A percentile compares a stretch with the other conserved stretches of the same genome.
Evolutionary conservation across 2,113 vertebrate genomes (phyloP).

Genomic region (Petrocephalus zakoni): DNA sequence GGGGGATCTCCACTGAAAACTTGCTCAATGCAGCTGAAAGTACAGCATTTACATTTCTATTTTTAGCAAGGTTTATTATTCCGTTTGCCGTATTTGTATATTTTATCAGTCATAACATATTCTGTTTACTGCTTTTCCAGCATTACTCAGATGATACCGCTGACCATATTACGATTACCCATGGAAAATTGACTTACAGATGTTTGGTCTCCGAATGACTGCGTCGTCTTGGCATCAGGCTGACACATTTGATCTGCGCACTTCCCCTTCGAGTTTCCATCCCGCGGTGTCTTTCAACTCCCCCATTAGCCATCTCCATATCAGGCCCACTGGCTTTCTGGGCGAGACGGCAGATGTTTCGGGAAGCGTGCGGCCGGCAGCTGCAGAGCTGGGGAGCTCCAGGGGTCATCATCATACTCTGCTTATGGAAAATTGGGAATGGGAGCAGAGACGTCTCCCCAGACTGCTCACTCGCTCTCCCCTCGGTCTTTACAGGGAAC

Average conservation of each 20-base stretch:
- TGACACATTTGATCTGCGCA: background rate
- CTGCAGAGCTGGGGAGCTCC: background rate
- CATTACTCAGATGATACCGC: background rate
- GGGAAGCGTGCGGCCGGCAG: conserved; percentile 8
- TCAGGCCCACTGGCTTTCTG: background rate
- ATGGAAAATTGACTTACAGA: background rate
- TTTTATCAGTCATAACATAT: background rate
- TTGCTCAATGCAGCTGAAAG: background rate
- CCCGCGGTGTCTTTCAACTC: background rate
- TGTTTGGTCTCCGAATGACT: background rate
- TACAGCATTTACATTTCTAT: background rate
- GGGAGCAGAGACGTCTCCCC: background rate
- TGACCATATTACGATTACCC: background rate
- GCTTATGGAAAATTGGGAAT: background rate
- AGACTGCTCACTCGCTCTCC: background rate
- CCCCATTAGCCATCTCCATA: background rate
- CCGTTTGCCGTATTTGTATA: background rate
- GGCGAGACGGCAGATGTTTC: conserved; percentile 21
- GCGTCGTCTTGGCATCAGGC: background rate
- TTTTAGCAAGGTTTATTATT: background rate
- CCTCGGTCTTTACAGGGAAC: background rate
- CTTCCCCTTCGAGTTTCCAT: background rate
- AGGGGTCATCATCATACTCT: background rate
- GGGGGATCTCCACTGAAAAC: background rate
- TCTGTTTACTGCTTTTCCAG: background rate